These are phyloP conservation scores for Paramisgurnus dabryanus DNA, from an alignment of 2,113 vertebrate species.

Conservation along the genomic window DNA sequence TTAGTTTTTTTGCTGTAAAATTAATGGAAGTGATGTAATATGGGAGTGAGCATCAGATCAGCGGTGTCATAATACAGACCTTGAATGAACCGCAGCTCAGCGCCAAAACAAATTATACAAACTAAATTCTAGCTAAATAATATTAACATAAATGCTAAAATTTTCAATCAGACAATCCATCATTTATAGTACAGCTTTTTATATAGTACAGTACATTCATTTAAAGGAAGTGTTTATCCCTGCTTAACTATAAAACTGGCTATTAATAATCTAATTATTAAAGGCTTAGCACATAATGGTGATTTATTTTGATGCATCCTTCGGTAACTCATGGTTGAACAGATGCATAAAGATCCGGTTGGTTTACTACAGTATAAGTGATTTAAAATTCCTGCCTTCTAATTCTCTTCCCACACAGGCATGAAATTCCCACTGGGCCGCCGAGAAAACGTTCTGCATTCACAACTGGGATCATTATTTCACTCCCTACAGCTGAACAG, in stretches of 20 bases:
- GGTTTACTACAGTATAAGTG: constrained; percentile 10
- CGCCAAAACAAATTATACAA: constrained; percentile 37
- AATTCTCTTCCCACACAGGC: constrained; percentile 16
- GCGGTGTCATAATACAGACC: constrained; percentile 9
- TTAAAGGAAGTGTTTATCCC: neutral
- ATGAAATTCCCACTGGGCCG: constrained; percentile 15
- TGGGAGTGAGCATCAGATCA: constrained; percentile 3
- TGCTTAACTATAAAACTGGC: neutral
- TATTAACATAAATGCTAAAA: constrained; percentile 6
- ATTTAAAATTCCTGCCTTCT: constrained; percentile 22
- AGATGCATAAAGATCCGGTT: neutral
- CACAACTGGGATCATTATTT: constrained; percentile 13
- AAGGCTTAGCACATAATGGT: neutral
- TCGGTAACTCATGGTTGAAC: neutral
- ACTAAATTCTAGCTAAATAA: constrained; percentile 1
- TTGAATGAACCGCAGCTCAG: constrained; percentile 21
- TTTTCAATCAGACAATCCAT: constrained; percentile 4
- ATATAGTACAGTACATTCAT: neutral
- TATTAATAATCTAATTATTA: neutral
- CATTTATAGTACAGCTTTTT: constrained; percentile 24
- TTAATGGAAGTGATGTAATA: constrained; percentile 27
- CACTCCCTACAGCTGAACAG: constrained; percentile 31
- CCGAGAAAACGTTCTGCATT: constrained; percentile 19
- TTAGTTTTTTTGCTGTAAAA: neutral
- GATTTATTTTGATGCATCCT: neutral